Percentiles rank a stretch among this genome's conserved stretches.
These are phyloP conservation scores for Numenius phaeopus DNA, from an alignment of 2,797 vertebrate genomes.

Conservation along the genomic window DNA sequence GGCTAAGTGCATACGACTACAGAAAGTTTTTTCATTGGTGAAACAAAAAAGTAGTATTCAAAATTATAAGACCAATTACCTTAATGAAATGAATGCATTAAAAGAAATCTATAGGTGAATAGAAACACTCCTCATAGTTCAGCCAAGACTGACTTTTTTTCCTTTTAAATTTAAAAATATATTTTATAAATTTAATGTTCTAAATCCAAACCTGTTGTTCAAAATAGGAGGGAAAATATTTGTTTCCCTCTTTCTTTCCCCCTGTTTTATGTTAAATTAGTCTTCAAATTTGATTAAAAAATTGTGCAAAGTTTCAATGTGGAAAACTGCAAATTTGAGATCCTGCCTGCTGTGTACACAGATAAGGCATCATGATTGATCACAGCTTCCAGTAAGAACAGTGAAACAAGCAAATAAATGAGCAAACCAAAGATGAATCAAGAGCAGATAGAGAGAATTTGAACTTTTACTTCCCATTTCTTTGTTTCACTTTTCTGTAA, in stretches of 20 bases:
- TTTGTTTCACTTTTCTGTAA: neutral
- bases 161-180: neutral
- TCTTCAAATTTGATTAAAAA: neutral
- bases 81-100: neutral
- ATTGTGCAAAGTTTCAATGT: neutral
- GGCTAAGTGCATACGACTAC: accelerated
- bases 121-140: neutral
- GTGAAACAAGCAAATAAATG: neutral
- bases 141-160: neutral
- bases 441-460: neutral
- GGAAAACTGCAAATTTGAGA: neutral
- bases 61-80: neutral
- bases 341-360: neutral
- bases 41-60: neutral
- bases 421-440: neutral
- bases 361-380: neutral
- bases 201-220: neutral
- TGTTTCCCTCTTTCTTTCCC: neutral
- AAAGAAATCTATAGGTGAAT: neutral
- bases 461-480: neutral
- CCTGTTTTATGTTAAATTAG: neutral
- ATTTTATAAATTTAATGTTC: neutral
- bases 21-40: neutral
- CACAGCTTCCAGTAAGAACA: neutral
- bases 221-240: neutral